These are phyloP conservation scores for Subanguina moxae DNA, from an alignment of 1,140 invertebrate species.

Conservation along the genomic window DNA sequence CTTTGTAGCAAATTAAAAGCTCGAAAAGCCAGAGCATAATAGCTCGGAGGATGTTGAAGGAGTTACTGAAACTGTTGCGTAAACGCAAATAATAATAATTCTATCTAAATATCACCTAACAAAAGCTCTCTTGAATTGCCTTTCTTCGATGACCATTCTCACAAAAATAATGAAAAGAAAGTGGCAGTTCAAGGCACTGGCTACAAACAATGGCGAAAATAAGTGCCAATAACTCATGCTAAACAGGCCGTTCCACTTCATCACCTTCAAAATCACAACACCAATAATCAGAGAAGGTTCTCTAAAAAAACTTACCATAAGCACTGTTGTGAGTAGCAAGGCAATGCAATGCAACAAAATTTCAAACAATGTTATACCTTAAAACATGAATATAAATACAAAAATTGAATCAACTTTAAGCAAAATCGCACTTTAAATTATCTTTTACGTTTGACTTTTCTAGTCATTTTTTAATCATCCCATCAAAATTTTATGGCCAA, in stretches of 20 bases:
- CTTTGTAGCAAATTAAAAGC: conserved; percentile 32
- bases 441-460: too few species aligned
- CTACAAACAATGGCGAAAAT: conserved; percentile 29
- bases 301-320: conserved; percentile 25
- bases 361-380: conserved; percentile 25
- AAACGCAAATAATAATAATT: not conserved
- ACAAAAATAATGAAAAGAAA: conserved; percentile 34
- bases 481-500: too few species aligned
- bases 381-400: too few species aligned
- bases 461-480: too few species aligned
- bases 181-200: conserved; percentile 24
- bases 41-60: conserved; percentile 28
- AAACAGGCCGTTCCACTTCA: conserved; percentile 13
- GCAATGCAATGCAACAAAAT: conserved; percentile 18
- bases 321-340: conserved; percentile 14
- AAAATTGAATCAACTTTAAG: too few species aligned
- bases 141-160: conserved; percentile 18
- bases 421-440: too few species aligned
- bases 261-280: conserved; percentile 13
- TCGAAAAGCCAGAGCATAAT: conserved; percentile 21
- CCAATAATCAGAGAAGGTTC: not conserved
- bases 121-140: conserved; percentile 24
- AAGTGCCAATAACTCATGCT: conserved; percentile 22
- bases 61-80: conserved; percentile 16
- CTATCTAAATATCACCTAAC: conserved; percentile 5